Evolutionary conservation across 2,113 vertebrate genomes (phyloP).

Genomic region (Naja naja): DNA sequence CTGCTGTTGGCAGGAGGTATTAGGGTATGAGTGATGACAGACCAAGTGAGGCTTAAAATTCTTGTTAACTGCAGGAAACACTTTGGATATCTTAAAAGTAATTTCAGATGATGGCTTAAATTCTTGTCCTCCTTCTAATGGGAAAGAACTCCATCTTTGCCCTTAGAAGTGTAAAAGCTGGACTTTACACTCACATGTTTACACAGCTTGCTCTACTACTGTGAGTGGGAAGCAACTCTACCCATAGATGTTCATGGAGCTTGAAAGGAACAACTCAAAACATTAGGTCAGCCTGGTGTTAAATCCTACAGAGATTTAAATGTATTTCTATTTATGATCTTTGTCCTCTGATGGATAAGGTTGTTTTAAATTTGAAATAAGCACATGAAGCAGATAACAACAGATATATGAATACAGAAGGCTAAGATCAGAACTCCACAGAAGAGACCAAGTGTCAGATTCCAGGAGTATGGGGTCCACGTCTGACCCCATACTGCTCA

Average conservation of each 20-base stretch:
- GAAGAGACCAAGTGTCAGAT: not conserved
- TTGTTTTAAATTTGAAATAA: not conserved
- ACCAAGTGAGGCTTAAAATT: constrained; percentile 56
- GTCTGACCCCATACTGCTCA: too few relatives aligned
- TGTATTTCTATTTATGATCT: not conserved
- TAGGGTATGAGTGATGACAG: constrained; percentile 56
- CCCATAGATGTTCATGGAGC: not conserved
- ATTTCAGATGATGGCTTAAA: not conserved
- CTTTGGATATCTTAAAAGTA: constrained; percentile 38
- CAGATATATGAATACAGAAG: not conserved
- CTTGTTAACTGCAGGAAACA: constrained; percentile 35
- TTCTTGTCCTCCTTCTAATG: constrained; percentile 7
- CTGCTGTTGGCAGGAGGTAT: constrained; percentile 47
- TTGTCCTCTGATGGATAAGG: not conserved
- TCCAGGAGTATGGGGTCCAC: too few relatives aligned
- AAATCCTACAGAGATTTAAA: not conserved
- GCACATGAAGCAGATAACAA: not conserved
- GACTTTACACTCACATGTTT: not conserved
- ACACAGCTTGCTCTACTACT: not conserved
- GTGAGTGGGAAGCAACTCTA: not conserved
- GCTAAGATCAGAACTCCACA: not conserved
- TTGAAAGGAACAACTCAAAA: not conserved
- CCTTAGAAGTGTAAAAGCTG: not conserved
- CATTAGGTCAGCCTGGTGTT: not conserved
- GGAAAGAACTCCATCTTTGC: not conserved